phyloP scores from a whole-genome alignment of 2,797 vertebrate genomes.

The Artibeus lituratus region DNA sequence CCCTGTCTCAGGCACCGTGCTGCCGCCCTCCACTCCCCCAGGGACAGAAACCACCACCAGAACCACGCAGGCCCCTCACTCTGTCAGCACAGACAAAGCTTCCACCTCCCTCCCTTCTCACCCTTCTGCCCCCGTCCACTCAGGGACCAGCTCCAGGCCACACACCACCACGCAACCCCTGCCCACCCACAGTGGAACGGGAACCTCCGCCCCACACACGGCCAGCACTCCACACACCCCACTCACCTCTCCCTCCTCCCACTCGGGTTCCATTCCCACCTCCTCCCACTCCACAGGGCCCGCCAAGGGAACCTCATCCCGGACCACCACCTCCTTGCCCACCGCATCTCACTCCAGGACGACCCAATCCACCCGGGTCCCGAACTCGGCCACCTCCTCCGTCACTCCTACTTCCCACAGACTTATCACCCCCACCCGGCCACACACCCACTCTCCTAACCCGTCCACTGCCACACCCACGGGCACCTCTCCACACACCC shows the following conservation, averaged over 20 bases:
- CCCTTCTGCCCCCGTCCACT: rapidly evolving
- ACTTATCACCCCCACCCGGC: rapidly evolving
- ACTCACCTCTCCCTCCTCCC: rapidly evolving
- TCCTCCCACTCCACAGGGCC: neutral
- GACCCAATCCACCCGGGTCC: rapidly evolving
- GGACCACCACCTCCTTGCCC: rapidly evolving
- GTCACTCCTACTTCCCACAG: rapidly evolving
- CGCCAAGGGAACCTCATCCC: rapidly evolving
- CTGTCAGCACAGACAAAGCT: rapidly evolving
- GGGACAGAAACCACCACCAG: rapidly evolving
- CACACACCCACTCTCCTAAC: rapidly evolving
- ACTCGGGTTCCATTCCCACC: rapidly evolving
- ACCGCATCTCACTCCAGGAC: rapidly evolving
- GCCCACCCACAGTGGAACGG: neutral
- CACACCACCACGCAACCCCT: neutral
- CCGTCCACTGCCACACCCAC: rapidly evolving
- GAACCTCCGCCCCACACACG: neutral
- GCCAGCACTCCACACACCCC: rapidly evolving
- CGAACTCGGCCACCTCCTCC: rapidly evolving
- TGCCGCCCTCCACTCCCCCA: rapidly evolving
- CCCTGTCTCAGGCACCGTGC: rapidly evolving
- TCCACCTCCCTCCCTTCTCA: rapidly evolving
- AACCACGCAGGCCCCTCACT: rapidly evolving
- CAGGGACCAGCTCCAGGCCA: rapidly evolving
- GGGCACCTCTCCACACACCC: rapidly evolving